Evolutionary conservation across 2,797 vertebrate species (phyloP), one percentile per base, ranked within the genome.

Genomic region (Pangasius sanitwongsei): DNA sequence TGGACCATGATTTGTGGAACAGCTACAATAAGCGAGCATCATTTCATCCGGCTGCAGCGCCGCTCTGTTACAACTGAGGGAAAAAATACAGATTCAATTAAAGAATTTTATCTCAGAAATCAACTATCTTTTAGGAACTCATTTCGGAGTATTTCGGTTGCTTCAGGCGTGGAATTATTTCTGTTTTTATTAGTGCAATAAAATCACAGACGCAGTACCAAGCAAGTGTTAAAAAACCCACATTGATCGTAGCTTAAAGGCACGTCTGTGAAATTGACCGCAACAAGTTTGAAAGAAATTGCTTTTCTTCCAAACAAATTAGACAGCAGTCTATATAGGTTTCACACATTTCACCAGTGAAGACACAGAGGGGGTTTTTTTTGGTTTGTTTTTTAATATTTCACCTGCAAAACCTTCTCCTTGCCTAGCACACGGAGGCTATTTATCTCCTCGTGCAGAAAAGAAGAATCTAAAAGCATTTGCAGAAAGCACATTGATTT

Each of bases 281-380:
- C 81, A 41, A 25, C 5, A 6, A 53, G 20, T 86, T 34, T 18
- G 44, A 34, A 50, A 81, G 61, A 91, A 82, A 86, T 83, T 25
- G 61, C 84, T 88, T 83, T 83, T 87, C 72, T 81, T 48, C 20
- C 67, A 67, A 75, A 78, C 4, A 86, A 80, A 86, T 86, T 59
- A 80, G 50, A 74, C 23, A 41, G 55, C 82, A 50, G 37, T 78
- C 53, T 37, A 89, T 78, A 55, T n/a, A 69, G 44, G 31, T 44
- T 55, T n/a, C 70, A 16, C 41, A 41, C 13, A 31, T 25, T 65
- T 77, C 74, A 75, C 9, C 9, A 63, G 20, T 3, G 48, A 65
- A 63, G 11, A 13, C 37, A 50, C 78, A 82, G 55, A 72, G 69
- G 13, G 16, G 16, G 1, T 18, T 57, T 59, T 59, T 70, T 6